Evolutionary conservation across 2,888 invertebrate genomes (phyloP), one percentile per base, ranked within the genome.

Genomic region (Pogonocherus hispidulus): DNA sequence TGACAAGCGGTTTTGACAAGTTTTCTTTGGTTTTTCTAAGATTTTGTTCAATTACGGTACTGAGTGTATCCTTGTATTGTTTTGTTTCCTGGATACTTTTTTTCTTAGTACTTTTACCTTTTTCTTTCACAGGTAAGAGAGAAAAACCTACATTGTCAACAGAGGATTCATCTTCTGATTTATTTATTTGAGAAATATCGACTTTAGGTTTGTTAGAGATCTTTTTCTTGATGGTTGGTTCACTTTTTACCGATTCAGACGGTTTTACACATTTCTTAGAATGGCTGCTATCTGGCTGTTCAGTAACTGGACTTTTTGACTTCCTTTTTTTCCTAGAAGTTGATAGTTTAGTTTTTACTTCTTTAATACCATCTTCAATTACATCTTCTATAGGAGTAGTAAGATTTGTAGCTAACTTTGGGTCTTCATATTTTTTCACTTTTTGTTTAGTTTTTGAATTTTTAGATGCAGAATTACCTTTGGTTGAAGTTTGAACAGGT

Each of bases 381-480:
- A 79, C 66, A 51, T 78, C 75, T 67, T 80, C 80, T 67, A 80
- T 78, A 8, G 81, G 78, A 14, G 75, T 73, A 27, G 67, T 59
- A 51, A 80, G 63, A 56, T 70, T 73, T 32, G 80, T 79, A 55
- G 63, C 73, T 56, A 80, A 80, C 18, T 69, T 63, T 35, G 80
- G 80, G 27, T 77, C 76, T 55, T 74, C 74, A 56, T 66, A 23
- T 35, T 71, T 75, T 69, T 70, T 78, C 32, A 49, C 63, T 23
- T 59, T 63, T n/a, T 76, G 73, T n/a, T 63, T 66, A 19, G 55
- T 41, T 73, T 71, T 74, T 18, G 27, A 37, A n/a, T 70, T 65
- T 52, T 69, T 70, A 16, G 46, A 9, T 63, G 65, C 69, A 8
- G 41, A 55, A 52, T 63, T 69, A 11, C 54, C 49, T 44, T 55